phyloP scores from a whole-genome alignment of 2,888 invertebrate genomes.

The Cosmorhoe ocellata region DNA sequence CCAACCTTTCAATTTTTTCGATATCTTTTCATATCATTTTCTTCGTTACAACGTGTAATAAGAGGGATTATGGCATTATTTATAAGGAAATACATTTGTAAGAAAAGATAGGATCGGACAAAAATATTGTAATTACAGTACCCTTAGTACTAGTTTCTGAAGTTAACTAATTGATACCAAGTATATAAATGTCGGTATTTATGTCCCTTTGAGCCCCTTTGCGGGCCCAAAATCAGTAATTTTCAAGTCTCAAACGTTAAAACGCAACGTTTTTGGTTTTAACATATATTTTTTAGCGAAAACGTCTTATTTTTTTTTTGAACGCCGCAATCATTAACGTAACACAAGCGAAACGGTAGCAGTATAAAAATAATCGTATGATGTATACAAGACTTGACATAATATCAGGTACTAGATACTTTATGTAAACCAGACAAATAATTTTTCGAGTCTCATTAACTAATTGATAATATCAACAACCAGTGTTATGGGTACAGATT shows the following conservation, averaged over 20 bases:
- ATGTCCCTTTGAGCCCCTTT: too few species aligned
- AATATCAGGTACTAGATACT: too few species aligned
- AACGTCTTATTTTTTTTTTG: too few species aligned
- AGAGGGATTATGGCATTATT: constrained; percentile 37
- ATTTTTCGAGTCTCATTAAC: not conserved
- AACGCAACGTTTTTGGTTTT: too few species aligned
- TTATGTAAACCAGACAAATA: too few species aligned
- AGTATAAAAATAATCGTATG: too few species aligned
- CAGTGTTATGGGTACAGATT: not conserved
- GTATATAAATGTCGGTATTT: not conserved
- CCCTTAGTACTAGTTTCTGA: not conserved
- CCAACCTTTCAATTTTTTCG: constrained; percentile 45
- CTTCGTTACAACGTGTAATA: constrained; percentile 54
- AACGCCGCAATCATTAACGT: too few species aligned
- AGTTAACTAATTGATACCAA: not conserved
- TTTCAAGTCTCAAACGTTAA: too few species aligned
- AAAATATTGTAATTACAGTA: constrained; percentile 11
- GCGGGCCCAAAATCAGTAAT: too few species aligned
- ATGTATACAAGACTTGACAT: too few species aligned
- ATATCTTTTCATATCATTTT: constrained; percentile 47
- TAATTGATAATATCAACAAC: not conserved
- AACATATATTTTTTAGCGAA: too few species aligned
- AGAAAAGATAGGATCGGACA: constrained; percentile 19
- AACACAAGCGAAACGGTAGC: too few species aligned
- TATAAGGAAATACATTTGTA: constrained; percentile 25